Evolutionary conservation across 2,113 vertebrate species (phyloP).

Genomic region (Pachycephala philippinensis): DNA sequence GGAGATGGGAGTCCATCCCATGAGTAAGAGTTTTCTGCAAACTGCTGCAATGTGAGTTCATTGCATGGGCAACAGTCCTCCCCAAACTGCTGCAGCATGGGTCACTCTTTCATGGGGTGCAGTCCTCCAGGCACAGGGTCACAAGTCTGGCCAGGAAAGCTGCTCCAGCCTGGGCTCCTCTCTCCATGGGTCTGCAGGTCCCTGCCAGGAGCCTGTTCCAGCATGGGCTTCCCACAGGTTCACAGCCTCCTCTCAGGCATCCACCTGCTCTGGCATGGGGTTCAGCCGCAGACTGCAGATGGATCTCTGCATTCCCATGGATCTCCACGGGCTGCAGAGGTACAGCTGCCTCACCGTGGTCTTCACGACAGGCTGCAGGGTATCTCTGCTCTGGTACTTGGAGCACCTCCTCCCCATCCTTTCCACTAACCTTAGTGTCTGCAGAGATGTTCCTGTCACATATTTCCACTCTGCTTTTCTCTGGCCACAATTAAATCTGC

Average conservation of each 20-base stretch:
- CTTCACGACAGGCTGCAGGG: background rate
- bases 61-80: background rate
- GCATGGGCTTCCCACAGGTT: background rate
- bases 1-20: background rate
- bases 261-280: rapidly evolving
- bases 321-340: background rate
- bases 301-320: background rate
- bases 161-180: background rate
- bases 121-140: background rate
- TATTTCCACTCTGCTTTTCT: background rate
- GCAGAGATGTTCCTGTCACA: background rate
- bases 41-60: background rate
- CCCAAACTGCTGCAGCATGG: background rate
- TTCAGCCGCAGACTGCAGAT: background rate
- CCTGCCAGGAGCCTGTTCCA: background rate
- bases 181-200: background rate
- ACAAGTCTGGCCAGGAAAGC: background rate
- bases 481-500: background rate
- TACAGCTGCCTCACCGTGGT: background rate
- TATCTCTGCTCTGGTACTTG: background rate
- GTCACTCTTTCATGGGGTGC: background rate
- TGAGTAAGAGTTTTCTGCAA: background rate
- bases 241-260: background rate
- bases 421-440: background rate
- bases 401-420: background rate